phyloP scores from a whole-genome alignment of 2,888 invertebrate genomes.

The Nezara viridula region DNA sequence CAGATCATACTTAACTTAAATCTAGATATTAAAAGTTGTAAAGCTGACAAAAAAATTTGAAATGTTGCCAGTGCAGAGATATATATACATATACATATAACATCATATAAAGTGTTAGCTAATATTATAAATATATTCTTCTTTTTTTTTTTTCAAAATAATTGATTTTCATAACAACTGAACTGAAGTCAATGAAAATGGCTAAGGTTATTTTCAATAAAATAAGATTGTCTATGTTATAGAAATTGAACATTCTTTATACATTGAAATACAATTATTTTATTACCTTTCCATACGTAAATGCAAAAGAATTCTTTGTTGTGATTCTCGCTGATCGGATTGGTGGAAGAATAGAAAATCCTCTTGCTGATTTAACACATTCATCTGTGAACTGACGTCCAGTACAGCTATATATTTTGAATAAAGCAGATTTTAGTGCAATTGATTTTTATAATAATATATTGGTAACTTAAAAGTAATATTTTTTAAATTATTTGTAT shows the following conservation, averaged over 20 bases:
- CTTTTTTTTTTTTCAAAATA: background rate
- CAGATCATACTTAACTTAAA: too few relatives aligned
- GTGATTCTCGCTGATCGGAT: constrained; percentile 76
- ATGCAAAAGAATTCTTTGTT: constrained; percentile 76
- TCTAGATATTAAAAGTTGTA: too few relatives aligned
- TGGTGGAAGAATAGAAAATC: constrained; percentile 77
- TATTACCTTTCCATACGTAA: constrained; percentile 78
- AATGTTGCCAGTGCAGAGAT: too few relatives aligned
- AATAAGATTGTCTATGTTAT: background rate
- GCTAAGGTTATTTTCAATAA: background rate
- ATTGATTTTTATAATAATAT: background rate
- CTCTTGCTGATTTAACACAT: constrained; percentile 62
- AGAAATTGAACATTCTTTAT: too few relatives aligned
- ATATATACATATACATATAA: too few relatives aligned
- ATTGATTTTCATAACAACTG: background rate
- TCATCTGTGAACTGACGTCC: constrained; percentile 62
- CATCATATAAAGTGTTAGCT: too few relatives aligned
- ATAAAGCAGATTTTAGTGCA: background rate
- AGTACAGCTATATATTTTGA: constrained; percentile 62
- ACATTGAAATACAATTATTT: background rate
- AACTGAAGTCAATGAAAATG: background rate
- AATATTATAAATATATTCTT: too few relatives aligned
- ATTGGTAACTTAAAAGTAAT: too few relatives aligned
- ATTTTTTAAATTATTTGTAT: too few relatives aligned
- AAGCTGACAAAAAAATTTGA: too few relatives aligned